Conservation (phyloP, 2,113 vertebrate genomes). For the Hemiscyllium ocellatum region DNA sequence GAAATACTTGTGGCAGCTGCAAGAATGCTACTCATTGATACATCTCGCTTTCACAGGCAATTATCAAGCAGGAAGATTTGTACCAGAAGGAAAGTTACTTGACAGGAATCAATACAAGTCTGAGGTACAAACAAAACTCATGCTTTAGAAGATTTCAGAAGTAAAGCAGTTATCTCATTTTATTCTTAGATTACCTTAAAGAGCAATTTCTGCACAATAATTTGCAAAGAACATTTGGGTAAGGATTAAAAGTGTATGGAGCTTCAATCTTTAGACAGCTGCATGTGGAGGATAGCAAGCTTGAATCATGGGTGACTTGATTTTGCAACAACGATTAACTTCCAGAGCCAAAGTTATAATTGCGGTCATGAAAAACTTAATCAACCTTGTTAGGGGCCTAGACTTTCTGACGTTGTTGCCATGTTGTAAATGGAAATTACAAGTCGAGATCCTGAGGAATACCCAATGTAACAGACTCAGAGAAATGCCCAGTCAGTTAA, state of each 20-base stretch:
- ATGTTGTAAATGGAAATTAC: too few relatives aligned
- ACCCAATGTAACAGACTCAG: too few relatives aligned
- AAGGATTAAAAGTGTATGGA: neutral
- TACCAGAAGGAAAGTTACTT: neutral
- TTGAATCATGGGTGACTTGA: neutral
- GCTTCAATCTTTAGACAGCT: neutral
- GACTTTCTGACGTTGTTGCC: neutral
- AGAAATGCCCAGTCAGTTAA: too few relatives aligned
- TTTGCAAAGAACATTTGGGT: neutral
- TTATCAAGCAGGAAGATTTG: neutral
- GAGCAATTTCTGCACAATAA: neutral
- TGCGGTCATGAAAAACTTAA: neutral
- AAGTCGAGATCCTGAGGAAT: too few relatives aligned
- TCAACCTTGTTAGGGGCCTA: neutral
- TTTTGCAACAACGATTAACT: neutral
- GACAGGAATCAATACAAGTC: neutral
- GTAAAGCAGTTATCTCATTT: neutral
- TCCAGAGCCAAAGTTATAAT: neutral
- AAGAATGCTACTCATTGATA: neutral
- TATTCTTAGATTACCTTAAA: neutral
- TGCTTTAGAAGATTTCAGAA: neutral
- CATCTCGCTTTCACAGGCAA: neutral
- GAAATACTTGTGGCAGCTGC: neutral
- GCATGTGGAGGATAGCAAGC: neutral
- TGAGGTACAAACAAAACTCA: neutral